Evolutionary conservation across 2,888 invertebrate genomes (phyloP).

Genomic region (Octodonta nipae): DNA sequence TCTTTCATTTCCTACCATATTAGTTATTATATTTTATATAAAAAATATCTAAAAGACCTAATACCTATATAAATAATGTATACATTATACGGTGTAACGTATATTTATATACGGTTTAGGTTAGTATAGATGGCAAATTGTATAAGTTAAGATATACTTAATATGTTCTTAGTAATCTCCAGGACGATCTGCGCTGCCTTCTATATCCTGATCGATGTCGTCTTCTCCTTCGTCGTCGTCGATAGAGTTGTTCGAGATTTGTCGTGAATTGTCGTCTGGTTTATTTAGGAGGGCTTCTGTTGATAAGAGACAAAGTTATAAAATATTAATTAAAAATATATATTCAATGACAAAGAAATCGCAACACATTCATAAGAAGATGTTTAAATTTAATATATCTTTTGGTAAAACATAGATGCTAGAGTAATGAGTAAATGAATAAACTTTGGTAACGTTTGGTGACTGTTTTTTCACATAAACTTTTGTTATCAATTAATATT

Average conservation of each 20-base stretch:
- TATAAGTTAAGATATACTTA: too few relatives aligned
- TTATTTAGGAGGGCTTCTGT: conserved; percentile 19
- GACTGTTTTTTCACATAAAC: too few relatives aligned
- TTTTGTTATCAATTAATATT: too few relatives aligned
- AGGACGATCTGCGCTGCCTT: conserved; percentile 66
- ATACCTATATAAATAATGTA: conserved; percentile 3
- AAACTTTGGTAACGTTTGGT: too few relatives aligned
- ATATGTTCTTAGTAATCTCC: conserved; percentile 50
- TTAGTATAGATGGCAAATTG: too few relatives aligned
- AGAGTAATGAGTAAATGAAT: too few relatives aligned
- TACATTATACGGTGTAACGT: neutral
- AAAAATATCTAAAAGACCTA: conserved; percentile 19
- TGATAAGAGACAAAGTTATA: conserved; percentile 6
- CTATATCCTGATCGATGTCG: conserved; percentile 53
- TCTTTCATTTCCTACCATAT: conserved; percentile 14
- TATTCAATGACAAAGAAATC: too few relatives aligned
- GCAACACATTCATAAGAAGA: too few relatives aligned
- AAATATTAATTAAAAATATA: neutral
- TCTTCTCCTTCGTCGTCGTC: conserved; percentile 61
- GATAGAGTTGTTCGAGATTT: conserved; percentile 30
- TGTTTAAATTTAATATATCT: too few relatives aligned
- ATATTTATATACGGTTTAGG: neutral
- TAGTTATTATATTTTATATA: conserved; percentile 5
- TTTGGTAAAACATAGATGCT: too few relatives aligned
- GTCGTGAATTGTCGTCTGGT: conserved; percentile 16